Base-by-base conservation (phyloP, 2,888 invertebrate genomes). In the Patella depressa region DNA sequence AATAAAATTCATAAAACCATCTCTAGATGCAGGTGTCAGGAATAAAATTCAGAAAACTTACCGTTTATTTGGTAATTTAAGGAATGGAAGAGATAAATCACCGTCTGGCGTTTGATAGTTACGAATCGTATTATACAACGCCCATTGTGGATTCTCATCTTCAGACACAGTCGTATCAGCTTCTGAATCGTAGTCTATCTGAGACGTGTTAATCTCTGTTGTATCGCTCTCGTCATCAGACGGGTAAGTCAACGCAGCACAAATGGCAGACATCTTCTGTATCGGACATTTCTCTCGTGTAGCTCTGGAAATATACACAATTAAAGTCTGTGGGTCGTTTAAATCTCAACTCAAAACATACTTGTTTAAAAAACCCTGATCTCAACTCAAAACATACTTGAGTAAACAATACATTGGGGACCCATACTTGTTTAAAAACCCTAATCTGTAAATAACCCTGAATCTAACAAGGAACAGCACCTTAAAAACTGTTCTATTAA, bases 21-120 rank as follows among this genome's bases (percentile, higher is more conserved):
- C 34, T 45, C 34, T 7, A 45, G 5, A 45, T 7, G 7, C 45
- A 45, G 45, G 45, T 45, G 45, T 45, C 45, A 45, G 45, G 45
- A 45, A 45, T 45, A 45, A 45, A 72, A 71, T 55, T 7, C 5
- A 24, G n/a, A 59, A 73, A 24, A 81, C 81, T 57, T 77, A 91
- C 92, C 90, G 91, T 88, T 90, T 91, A 11, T 96, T 96, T 0
- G 99, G 99, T 78, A 99, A 93, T 88, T 96, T 96, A 94, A 96
- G 95, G 92, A 99, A 97, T 0, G 98, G 97, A 89, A 98, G 97
- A 53, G 96, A 95, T 89, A 98, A 93, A 2, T 94, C 93, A n/a
- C 97, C 97, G 93, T 85, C 83, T 14, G 86, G 79, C 45, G 86
- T 85, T 34, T 85, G 89, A 82, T 88, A 90, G 78, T 90, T 91